Evolutionary conservation across 2,113 vertebrate genomes (phyloP).

Genomic region (Pungitius pungitius): DNA sequence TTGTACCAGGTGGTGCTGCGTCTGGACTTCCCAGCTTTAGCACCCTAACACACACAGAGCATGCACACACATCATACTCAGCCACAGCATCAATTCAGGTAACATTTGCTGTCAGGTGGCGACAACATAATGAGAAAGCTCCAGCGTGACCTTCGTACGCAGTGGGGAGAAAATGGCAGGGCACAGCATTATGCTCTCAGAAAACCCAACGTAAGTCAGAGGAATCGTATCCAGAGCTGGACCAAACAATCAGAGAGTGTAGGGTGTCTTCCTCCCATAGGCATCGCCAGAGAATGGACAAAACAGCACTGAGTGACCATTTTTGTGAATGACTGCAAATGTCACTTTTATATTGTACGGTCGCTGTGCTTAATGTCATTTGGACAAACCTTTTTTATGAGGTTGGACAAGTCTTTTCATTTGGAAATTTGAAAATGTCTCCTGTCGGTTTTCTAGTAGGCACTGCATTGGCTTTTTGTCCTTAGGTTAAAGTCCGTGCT

Average conservation of each 20-base stretch:
- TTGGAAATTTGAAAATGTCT: not conserved
- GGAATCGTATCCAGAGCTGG: conserved; percentile 23
- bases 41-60: not conserved
- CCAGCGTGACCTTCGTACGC: conserved; percentile 45
- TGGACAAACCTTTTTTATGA: too few species aligned
- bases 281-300: conserved; percentile 2
- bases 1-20: conserved; percentile 6
- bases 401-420: not conserved
- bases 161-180: conserved; percentile 27
- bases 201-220: conserved; percentile 48
- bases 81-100: conserved; percentile 37
- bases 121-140: conserved; percentile 65
- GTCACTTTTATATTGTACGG: not conserved
- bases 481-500: not conserved
- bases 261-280: conserved; percentile 2
- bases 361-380: not conserved
- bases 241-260: not conserved
- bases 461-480: not conserved
- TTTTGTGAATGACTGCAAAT: not conserved
- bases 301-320: not conserved
- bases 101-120: conserved; percentile 53
- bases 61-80: conserved; percentile 7
- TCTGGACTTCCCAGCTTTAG: conserved; percentile 6
- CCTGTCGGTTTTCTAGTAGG: not conserved
- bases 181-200: conserved; percentile 44